Evolutionary conservation across 1,140 invertebrate species (phyloP), one percentile per base, ranked within the genome.

Genomic region (Drosophila serrata): DNA sequence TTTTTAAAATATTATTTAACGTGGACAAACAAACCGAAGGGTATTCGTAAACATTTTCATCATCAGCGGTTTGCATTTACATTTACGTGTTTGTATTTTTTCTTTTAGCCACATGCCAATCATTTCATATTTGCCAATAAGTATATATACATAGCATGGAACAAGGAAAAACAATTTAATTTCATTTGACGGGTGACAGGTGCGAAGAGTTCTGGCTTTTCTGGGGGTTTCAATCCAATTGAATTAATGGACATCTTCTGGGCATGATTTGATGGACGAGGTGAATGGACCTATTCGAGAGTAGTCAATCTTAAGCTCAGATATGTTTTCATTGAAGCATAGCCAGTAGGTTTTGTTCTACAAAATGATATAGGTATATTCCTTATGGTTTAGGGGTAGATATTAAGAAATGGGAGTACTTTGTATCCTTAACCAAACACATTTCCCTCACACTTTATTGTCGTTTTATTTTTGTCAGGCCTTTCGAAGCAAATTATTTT

Each of bases 101-200:
- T 46, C 33, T n/a, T 24, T 24, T 29, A 19, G 40, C 49, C 31
- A 39, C 27, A 72, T 39, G 49, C 53, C 69, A 73, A 73, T 62
- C 48, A 62, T 48, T 22, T 40, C 42, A 24, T 61, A 79, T 63
- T 55, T 68, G 51, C 56, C 43, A 42, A 87, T 67, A 48, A 39
- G 87, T 46, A 64, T 55, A 48, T 51, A 46, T 45, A 72, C 45
- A n/a, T n/a, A 53, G 31, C 19, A 37, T 63, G 19, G 45, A 75
- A 61, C 17, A 48, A 82, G 67, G 24, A 77, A 67, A 88, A 82
- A 67, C 69, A 69, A 74, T 80, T 56, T 65, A 27, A 63, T 63
- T 57, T 62, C 39, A 67, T 63, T 57, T 55, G 51, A 60, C 48
- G 63, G 61, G 24, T 75, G 67, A 70, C 69, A 68, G 43, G 42